Evolutionary conservation across 2,888 invertebrate species (phyloP), one percentile per base, ranked within the genome.

Genomic region (Caenorhabditis sp.): DNA sequence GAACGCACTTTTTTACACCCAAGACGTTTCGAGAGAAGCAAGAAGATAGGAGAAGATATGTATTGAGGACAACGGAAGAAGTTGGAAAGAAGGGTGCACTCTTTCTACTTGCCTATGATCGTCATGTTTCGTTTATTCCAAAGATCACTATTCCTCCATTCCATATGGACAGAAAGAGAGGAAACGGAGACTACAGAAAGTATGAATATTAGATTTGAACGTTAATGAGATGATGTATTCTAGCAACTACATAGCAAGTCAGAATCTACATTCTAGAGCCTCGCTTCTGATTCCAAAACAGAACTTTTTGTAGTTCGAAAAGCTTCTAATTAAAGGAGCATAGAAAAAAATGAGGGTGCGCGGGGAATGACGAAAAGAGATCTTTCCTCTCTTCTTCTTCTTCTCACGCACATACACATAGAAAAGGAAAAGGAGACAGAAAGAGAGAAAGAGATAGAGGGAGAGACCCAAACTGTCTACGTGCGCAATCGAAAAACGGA

Each of bases 401-500:
- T 58, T 59, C 31, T 44, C 59, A 49, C 66, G 35, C 58, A 44
- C 44, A 70, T 70, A 69, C 63, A 63, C 41, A 63, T 61, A 61
- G 16, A 28, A 35, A 47, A 47, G 19, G 19, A 47, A 19, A 14
- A 26, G 10, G 26, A 54, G 26, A 54, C 4, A 54, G 26, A 38
- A 31, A 31, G 63, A 31, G 26, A 54, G n/a, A 31, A 22, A 68
- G 66, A 68, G 51, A 68, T 22, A 73, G 35, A 54, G 44, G 63
- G 35, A 75, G 64, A 75, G 44, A 66, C 66, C 58, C 35, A 77
- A 70, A 77, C 77, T 77, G 77, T 77, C 77, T 77, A 77, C 77
- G 77, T 77, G 77, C 77, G 77, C 77, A 70, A 77, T 70, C 56
- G 77, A 77, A 77, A 77, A 77, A 77, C 51, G 51, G 24, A 56